A percentile compares a stretch with the other conserved stretches of the same genome.
phyloP scores from a whole-genome alignment of 2,797 vertebrate genomes.

The Florisuga fusca region DNA sequence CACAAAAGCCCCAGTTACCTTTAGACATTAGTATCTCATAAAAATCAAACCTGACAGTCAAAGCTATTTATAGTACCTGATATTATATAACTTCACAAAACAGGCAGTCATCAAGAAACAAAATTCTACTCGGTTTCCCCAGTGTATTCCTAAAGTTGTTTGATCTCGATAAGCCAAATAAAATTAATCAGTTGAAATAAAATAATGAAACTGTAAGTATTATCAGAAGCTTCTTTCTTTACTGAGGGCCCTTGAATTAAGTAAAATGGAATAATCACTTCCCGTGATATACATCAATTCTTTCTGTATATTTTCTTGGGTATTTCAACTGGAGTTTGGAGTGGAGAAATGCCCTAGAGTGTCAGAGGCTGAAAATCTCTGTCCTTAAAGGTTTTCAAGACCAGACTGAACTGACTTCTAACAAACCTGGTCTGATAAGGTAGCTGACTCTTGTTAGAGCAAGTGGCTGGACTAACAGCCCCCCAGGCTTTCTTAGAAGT shows the following conservation, averaged over 20 bases:
- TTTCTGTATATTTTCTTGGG: background rate
- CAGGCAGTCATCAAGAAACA: background rate
- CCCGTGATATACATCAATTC: fast-evolving
- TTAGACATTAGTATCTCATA: background rate
- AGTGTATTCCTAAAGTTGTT: background rate
- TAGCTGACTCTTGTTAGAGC: too few relatives aligned
- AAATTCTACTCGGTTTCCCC: background rate
- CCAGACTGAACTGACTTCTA: background rate
- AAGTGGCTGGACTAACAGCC: too few relatives aligned
- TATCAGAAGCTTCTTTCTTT: background rate
- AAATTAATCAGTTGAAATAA: background rate
- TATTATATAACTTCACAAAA: background rate
- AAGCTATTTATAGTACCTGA: background rate
- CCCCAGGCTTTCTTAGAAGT: background rate
- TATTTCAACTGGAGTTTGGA: background rate
- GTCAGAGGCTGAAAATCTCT: background rate
- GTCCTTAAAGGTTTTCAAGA: background rate
- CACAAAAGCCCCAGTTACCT: background rate
- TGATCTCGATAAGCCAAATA: background rate
- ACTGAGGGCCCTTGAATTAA: too few relatives aligned
- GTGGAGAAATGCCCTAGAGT: background rate
- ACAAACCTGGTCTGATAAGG: background rate
- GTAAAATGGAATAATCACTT: background rate
- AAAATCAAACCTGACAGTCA: background rate
- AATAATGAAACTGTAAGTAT: background rate